A percentile compares a stretch with the other conserved stretches of the same genome.
These are phyloP conservation scores for Allolobophora icterica DNA, from an alignment of 2,888 invertebrate genomes.

Conservation along the genomic window DNA sequence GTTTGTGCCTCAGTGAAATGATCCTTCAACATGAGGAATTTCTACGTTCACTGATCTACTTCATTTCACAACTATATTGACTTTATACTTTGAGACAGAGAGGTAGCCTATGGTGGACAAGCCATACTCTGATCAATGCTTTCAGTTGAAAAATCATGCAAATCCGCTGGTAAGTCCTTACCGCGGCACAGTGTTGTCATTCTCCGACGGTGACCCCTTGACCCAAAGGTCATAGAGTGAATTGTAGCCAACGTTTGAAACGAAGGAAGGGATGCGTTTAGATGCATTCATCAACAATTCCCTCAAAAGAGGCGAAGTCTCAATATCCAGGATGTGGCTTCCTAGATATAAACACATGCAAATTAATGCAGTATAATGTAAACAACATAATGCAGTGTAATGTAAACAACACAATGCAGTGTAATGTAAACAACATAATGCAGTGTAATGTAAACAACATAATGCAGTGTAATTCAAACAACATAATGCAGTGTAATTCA, in stretches of 20 bases:
- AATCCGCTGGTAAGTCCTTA: slow-evolving; percentile 51
- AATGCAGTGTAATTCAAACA: too few relatives aligned
- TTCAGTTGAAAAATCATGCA: slow-evolving; percentile 45
- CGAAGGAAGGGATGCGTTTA: slow-evolving; percentile 21
- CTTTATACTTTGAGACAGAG: too few relatives aligned
- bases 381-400: too few relatives aligned
- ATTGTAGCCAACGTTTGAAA: slow-evolving; percentile 9
- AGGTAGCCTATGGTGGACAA: too few relatives aligned
- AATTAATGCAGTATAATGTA: not conserved
- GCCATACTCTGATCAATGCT: too few relatives aligned
- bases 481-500: too few relatives aligned
- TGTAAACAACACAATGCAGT: too few relatives aligned
- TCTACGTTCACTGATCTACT: too few relatives aligned
- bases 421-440: too few relatives aligned
- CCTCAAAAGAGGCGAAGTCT: slow-evolving; percentile 46
- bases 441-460: too few relatives aligned
- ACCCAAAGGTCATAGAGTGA: slow-evolving; percentile 32
- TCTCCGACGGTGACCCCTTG: slow-evolving; percentile 24
- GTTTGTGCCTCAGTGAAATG: not conserved
- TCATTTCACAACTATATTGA: too few relatives aligned
- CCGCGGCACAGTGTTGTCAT: slow-evolving; percentile 21
- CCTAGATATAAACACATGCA: slow-evolving; percentile 36
- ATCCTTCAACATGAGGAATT: too few relatives aligned
- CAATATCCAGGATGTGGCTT: slow-evolving; percentile 44
- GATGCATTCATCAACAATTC: slow-evolving; percentile 43